Evolutionary conservation across 2,888 invertebrate genomes (phyloP), one percentile per base, ranked within the genome.

Genomic region (Rhagonycha fulva): DNA sequence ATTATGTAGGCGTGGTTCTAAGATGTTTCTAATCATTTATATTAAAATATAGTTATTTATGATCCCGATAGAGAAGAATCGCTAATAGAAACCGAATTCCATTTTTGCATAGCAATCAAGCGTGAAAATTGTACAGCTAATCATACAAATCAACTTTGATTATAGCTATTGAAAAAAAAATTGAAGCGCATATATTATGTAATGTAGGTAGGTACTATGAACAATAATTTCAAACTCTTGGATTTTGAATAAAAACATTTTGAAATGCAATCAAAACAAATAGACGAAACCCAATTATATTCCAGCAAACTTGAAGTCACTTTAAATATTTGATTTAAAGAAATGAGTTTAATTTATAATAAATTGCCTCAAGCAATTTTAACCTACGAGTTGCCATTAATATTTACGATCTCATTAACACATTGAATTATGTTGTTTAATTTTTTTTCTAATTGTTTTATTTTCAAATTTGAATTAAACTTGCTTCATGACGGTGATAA

Each of bases 1-100:
- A 66, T 66, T 66, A 66, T 24, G 19, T 62, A 66, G 63, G 63
- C 63, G 63, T 66, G 63, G 23, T 12, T 66, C 19, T 24, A n/a
- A 66, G 63, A 66, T 24, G 63, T 14, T 66, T 66, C 63, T 26
- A 66, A 66, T 66, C n/a, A 66, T 66, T 66, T 66, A 66, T 66
- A 66, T 66, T 66, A 66, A 66, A 24, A 66, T 23, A 66, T 66
- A 26, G 63, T 26, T 24, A 66, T 66, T 66, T 23, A 66, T 66
- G 26, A 26, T 24, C 9, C 24, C 23, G 62, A 23, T 62, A 19
- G n/a, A 66, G 47, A n/a, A 7, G n/a, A 47, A 47, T 47, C 23
- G 4, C 26, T 14, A n/a, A 66, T 66, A 26, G 26, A 24, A 62
- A 62, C 62, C 19, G 26, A 66, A 14, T 66, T 66, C n/a, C 14